Base-by-base conservation (phyloP, 1,140 invertebrate genomes). In the Gryllus bimaculatus region DNA sequence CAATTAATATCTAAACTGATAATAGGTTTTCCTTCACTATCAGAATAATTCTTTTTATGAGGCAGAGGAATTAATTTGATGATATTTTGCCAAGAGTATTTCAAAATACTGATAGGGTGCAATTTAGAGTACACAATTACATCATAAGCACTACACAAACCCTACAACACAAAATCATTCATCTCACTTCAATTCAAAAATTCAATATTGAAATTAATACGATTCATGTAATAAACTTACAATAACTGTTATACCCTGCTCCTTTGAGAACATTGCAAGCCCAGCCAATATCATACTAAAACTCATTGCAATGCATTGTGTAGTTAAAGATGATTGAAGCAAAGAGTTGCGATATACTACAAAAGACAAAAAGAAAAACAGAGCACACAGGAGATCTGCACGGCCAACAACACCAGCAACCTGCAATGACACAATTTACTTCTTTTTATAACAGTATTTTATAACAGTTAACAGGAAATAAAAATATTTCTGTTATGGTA, bases 241-340 rank as follows among this genome's bases (percentile, higher is more conserved):
- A 84, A 95, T 86, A 76, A 93, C 91, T 78, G 95, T 97, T 73
- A 98, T 92, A 12, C 96, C 96, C 86, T 94, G 95, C 87, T 99
- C 97, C 87, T 98, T 99, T 84, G 92, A 96, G 48, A 98, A 85
- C 89, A 97, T 94, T 74, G 94, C 92, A 21, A 90, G 78, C 20
- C 88, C 85, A 73, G 90, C 88, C 15, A 91, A 87, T 20, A 90
- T 78, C 26, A 90, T 81, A 66, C 81, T 81, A 13, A 73, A 39
- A 18, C 48, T 6, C 79, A 79, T 39, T 20, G 78, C 20, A 21
- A 13, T 75, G 10, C 20, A 21, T 73, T 77, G 79, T 13, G 15
- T 13, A 47, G 47, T 10, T 8, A 15, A 13, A 18, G 39, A 8
- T 0, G 26, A 12, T 20, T 21, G 39, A 48, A n/a, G 88, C 85